These are phyloP conservation scores for Cerastis leucographa DNA, from an alignment of 2,888 invertebrate genomes.

Conservation along the genomic window DNA sequence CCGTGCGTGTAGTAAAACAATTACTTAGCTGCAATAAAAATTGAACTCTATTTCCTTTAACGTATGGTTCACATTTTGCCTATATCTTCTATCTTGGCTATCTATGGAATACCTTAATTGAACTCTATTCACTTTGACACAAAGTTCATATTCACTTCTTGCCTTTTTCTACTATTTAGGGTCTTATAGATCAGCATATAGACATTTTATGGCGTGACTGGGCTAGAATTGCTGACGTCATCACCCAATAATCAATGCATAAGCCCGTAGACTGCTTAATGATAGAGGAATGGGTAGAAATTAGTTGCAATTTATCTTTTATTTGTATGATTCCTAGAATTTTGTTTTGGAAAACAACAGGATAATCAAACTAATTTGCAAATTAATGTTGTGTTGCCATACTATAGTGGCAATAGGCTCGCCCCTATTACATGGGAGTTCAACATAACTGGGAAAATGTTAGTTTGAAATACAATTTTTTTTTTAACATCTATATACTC, in stretches of 20 bases:
- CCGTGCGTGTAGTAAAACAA: conserved; percentile 32
- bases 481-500: no score
- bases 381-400: not conserved
- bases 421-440: not conserved
- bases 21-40: conserved; percentile 8
- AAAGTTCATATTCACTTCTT: conserved; percentile 25
- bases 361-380: not conserved
- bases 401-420: not conserved
- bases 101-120: conserved; percentile 5
- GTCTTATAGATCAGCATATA: conserved; percentile 34
- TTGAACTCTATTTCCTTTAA: rapidly evolving
- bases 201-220: conserved; percentile 61
- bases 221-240: conserved; percentile 64
- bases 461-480: not conserved
- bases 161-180: conserved; percentile 4
- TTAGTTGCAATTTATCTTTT: conserved; percentile 5
- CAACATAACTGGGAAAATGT: not conserved
- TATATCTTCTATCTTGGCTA: conserved; percentile 18
- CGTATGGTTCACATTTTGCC: conserved; percentile 7
- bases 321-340: conserved; percentile 2
- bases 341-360: not conserved
- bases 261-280: conserved; percentile 34
- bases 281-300: conserved; percentile 31
- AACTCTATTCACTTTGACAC: rapidly evolving
- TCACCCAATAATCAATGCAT: conserved; percentile 51